A percentile compares a stretch with the other conserved stretches of the same genome.
Evolutionary conservation across 2,888 invertebrate species (phyloP).

Genomic region (Nezara viridula): DNA sequence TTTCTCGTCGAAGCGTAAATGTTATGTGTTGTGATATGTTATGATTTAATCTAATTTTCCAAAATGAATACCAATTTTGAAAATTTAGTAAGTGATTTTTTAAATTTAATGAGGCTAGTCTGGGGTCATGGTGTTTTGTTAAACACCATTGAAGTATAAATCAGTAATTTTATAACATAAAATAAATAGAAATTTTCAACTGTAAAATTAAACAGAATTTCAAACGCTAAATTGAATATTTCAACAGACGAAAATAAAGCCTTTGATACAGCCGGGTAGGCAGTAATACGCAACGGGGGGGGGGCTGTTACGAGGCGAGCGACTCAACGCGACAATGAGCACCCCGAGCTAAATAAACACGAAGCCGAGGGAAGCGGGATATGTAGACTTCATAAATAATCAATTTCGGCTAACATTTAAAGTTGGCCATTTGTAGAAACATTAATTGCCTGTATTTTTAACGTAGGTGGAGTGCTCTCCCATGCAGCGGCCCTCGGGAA

Average conservation of each 20-base stretch:
- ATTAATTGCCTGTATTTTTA: constrained; percentile 10
- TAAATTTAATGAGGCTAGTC: too few relatives aligned
- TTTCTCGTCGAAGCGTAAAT: too few relatives aligned
- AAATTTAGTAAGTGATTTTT: too few relatives aligned
- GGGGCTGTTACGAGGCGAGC: neutral
- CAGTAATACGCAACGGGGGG: too few relatives aligned
- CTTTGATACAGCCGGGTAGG: neutral
- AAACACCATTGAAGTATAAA: too few relatives aligned
- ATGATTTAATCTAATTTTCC: too few relatives aligned
- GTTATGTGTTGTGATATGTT: too few relatives aligned
- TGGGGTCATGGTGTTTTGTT: too few relatives aligned
- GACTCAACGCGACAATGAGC: neutral
- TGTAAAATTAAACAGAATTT: too few relatives aligned
- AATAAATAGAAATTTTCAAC: too few relatives aligned
- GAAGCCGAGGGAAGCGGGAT: neutral
- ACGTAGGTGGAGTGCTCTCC: neutral
- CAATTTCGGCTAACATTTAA: neutral
- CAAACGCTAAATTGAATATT: neutral
- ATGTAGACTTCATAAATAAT: neutral
- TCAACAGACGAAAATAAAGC: neutral
- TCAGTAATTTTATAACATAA: too few relatives aligned
- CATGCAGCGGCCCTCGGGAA: neutral
- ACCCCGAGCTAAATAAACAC: neutral
- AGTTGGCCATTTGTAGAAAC: constrained; percentile 26
- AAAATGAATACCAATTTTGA: too few relatives aligned